These are phyloP conservation scores for Rhinoraja longicauda DNA, from an alignment of 2,797 vertebrate genomes.

Conservation along the genomic window DNA sequence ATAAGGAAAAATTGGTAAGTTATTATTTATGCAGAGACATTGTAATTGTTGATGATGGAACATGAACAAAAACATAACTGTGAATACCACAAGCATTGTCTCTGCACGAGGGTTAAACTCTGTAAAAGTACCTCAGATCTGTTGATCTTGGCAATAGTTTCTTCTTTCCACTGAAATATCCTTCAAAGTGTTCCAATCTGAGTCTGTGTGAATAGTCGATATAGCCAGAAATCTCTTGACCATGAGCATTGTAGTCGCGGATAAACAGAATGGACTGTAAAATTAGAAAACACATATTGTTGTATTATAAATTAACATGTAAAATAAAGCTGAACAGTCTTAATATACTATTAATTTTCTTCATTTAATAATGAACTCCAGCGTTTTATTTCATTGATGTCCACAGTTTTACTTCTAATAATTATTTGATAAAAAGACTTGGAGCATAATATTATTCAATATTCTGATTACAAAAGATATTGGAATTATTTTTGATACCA, in stretches of 20 bases:
- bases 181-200: constrained; percentile 72
- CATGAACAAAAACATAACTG: background rate
- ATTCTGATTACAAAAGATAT: too few relatives aligned
- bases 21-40: background rate
- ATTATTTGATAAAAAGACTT: background rate
- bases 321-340: background rate
- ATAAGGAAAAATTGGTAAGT: background rate
- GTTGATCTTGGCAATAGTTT: constrained; percentile 67
- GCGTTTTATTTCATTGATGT: background rate
- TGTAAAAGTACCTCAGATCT: constrained; percentile 69
- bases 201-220: constrained; percentile 81
- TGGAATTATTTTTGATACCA: background rate
- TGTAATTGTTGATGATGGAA: background rate
- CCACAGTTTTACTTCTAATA: background rate
- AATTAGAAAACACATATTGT: constrained; percentile 50
- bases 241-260: constrained; percentile 67
- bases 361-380: background rate
- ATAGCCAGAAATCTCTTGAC: constrained; percentile 80
- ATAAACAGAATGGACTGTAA: constrained; percentile 83
- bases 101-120: background rate
- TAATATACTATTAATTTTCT: background rate
- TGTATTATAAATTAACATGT: constrained; percentile 48
- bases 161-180: constrained; percentile 73
- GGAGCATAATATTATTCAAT: background rate
- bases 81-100: background rate